phyloP scores from a whole-genome alignment of 2,888 invertebrate species.

The Zygothrica quintamaculata region DNA sequence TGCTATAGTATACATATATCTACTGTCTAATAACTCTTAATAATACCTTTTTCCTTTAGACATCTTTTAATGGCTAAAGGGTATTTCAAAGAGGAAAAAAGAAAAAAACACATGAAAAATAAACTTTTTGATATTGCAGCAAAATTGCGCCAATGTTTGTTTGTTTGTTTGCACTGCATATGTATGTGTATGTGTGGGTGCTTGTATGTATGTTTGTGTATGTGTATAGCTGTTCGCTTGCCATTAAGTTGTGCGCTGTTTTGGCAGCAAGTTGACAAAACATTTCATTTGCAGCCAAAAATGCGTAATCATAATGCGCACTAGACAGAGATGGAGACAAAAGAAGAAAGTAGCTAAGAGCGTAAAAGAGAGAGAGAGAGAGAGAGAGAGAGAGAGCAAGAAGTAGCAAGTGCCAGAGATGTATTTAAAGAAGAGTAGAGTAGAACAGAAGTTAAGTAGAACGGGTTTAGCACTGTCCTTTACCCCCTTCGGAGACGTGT shows the following conservation, averaged over 20 bases:
- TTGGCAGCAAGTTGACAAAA: conserved; percentile 77
- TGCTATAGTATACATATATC: background rate
- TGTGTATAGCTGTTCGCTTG: conserved; percentile 28
- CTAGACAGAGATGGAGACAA: conserved; percentile 1
- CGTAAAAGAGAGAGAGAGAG: background rate
- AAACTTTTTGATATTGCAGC: conserved; percentile 63
- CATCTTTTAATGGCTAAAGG: conserved; percentile 5
- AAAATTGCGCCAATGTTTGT: conserved; percentile 74
- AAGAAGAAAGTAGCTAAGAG: background rate
- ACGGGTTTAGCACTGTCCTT: too few relatives aligned
- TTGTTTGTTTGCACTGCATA: conserved; percentile 49
- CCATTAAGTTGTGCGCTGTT: conserved; percentile 64
- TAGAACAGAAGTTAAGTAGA: too few relatives aligned
- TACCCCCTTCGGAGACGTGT: conserved; percentile 9
- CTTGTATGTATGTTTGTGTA: conserved; percentile 7
- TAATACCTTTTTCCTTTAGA: background rate
- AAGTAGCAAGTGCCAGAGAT: background rate
- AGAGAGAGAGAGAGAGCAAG: background rate
- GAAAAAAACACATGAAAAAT: conserved; percentile 28
- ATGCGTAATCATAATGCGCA: conserved; percentile 64
- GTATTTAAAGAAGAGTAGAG: too few relatives aligned
- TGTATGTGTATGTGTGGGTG: conserved; percentile 28
- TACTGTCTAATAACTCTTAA: background rate
- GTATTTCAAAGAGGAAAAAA: conserved; percentile 17
- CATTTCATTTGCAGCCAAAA: conserved; percentile 71